phyloP scores from a whole-genome alignment of 2,113 vertebrate genomes.

The Scortum barcoo region DNA sequence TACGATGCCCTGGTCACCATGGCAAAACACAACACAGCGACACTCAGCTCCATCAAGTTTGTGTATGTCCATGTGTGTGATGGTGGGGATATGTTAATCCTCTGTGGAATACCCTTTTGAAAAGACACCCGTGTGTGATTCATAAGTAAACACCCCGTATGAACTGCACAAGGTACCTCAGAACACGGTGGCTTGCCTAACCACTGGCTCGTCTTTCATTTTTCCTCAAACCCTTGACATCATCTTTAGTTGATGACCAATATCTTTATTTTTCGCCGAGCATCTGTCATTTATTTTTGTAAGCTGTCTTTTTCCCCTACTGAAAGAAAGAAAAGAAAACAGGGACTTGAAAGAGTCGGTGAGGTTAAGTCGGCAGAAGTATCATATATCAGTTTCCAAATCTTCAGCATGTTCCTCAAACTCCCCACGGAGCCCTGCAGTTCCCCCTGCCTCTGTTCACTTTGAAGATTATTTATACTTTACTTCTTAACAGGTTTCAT shows the following conservation, averaged over 20 bases:
- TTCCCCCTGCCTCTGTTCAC: slow-evolving; percentile 52
- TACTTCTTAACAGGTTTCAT: slow-evolving; percentile 64
- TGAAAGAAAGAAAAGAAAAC: slow-evolving; percentile 74
- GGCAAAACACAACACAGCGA: slow-evolving; percentile 56
- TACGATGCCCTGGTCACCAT: slow-evolving; percentile 36
- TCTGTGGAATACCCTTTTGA: slow-evolving; percentile 26
- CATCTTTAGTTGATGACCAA: slow-evolving; percentile 46
- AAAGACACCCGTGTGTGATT: slow-evolving; percentile 25
- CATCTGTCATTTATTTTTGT: slow-evolving; percentile 67
- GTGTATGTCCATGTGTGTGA: not conserved
- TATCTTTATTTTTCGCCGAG: slow-evolving; percentile 49
- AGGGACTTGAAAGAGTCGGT: slow-evolving; percentile 63
- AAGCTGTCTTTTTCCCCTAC: slow-evolving; percentile 20
- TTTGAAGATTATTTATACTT: slow-evolving; percentile 81
- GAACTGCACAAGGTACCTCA: slow-evolving; percentile 26
- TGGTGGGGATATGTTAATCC: slow-evolving; percentile 23
- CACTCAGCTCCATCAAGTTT: slow-evolving; percentile 29
- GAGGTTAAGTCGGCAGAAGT: slow-evolving; percentile 53
- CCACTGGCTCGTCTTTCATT: slow-evolving; percentile 54
- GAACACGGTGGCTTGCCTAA: slow-evolving; percentile 37
- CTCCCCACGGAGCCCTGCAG: slow-evolving; percentile 51
- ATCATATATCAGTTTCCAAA: slow-evolving; percentile 63
- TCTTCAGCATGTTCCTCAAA: slow-evolving; percentile 56
- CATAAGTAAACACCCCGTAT: slow-evolving; percentile 45
- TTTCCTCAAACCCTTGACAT: slow-evolving; percentile 53